Base-by-base conservation (phyloP, 2,888 invertebrate genomes). In the Athalia cordata region DNA sequence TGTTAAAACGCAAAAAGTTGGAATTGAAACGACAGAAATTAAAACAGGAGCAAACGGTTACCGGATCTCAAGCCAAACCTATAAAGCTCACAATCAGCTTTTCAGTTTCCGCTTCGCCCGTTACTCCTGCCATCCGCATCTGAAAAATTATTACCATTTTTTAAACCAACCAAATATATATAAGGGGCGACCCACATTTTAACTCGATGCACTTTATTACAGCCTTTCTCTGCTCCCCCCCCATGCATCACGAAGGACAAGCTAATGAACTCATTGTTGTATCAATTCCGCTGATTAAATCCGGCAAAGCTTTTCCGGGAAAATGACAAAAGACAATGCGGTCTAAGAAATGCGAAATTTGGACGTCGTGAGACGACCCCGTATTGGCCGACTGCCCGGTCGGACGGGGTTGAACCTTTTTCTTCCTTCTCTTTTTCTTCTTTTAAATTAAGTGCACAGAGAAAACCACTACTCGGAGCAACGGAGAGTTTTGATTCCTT, bases 11-110 rank as follows among this genome's bases (percentile, higher is more conserved):
- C 81, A 85, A 86, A 85, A 86, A 85, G 79, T 81, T 80, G 81
- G 82, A 84, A 85, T 84, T 82, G 84, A 84, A 85, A 85, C 85
- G 85, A 84, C 82, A 82, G 81, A 84, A 82, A 85, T 84, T 85
- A 85, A 85, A 85, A 84, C 80, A 77, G 78, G 79, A 81, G 76
- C 78, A 67, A 11, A 55, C 5, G 80, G 77, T 74, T 49, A 76
- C 79, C 81, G 78, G 82, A 81, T 83, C 83, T 82, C 81, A 83
- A 84, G 85, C 85, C 84, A 86, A 85, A 83, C 80, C 81, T 80
- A 82, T 84, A 83, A 84, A 85, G 84, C 83, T 85, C 82, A 55
- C 52, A 50, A 52, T 68, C 43, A 52, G 52, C 43, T 68, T 55
- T 55, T 29, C 43, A 50, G 29, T 55, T 52, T 5, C 52, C 43